These are phyloP conservation scores for Lacerta bilineata DNA, from an alignment of 2,797 vertebrate genomes.

Conservation along the genomic window DNA sequence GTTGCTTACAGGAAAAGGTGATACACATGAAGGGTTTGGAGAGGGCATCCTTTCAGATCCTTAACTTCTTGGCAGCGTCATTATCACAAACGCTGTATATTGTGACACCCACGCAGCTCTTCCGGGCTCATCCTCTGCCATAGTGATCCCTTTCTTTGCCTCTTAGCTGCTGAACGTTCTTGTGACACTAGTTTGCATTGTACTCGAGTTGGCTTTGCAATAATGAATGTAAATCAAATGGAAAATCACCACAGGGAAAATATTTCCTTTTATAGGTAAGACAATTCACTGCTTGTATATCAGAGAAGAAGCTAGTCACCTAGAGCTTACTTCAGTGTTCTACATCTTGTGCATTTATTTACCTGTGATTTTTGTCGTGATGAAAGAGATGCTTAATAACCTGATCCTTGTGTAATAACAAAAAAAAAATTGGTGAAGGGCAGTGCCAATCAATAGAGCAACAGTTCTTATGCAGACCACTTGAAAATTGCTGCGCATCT, in stretches of 20 bases:
- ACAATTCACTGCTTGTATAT: background rate
- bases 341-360: background rate
- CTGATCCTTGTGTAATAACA: background rate
- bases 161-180: background rate
- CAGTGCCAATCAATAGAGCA: too few relatives aligned
- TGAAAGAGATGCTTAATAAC: background rate
- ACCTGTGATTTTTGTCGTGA: background rate
- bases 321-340: background rate
- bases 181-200: background rate
- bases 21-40: too few relatives aligned
- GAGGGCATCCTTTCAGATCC: background rate
- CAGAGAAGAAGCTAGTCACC: background rate
- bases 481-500: too few relatives aligned
- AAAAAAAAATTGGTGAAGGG: background rate
- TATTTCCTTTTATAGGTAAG: conserved; percentile 11
- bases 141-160: conserved; percentile 9
- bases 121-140: background rate
- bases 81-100: background rate
- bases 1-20: background rate
- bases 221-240: conserved; percentile 5
- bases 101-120: background rate
- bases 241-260: background rate
- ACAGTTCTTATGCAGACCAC: too few relatives aligned
- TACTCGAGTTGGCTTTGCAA: background rate
- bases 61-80: background rate